These are phyloP conservation scores for Scomber colias DNA, from an alignment of 2,113 vertebrate species.

Conservation along the genomic window DNA sequence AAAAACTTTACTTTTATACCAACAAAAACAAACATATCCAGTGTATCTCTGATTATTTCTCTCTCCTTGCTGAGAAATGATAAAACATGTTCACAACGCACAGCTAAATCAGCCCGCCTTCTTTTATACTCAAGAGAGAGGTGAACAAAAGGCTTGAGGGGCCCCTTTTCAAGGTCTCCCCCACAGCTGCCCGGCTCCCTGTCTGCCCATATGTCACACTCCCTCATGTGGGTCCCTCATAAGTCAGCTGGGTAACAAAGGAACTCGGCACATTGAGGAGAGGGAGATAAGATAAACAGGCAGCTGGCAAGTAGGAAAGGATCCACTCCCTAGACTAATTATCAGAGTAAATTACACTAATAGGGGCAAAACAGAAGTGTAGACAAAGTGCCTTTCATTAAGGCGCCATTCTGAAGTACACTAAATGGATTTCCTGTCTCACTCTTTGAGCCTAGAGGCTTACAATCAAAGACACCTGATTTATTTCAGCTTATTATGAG, in stretches of 20 bases:
- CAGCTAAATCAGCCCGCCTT: conserved; percentile 55
- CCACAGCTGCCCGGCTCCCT: conserved; percentile 72
- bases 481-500: conserved; percentile 26
- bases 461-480: conserved; percentile 12
- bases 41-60: neutral
- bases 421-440: conserved; percentile 10
- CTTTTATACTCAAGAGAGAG: conserved; percentile 31
- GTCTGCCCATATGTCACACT: conserved; percentile 74
- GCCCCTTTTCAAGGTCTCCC: conserved; percentile 67
- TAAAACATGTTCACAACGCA: conserved; percentile 31
- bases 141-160: conserved; percentile 68
- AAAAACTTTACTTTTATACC: neutral
- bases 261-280: conserved; percentile 28
- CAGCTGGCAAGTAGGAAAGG: conserved; percentile 17
- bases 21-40: neutral
- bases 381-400: conserved; percentile 67
- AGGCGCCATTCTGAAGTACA: conserved; percentile 20
- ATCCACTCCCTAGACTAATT: conserved; percentile 55
- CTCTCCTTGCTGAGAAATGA: neutral
- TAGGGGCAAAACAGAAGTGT: conserved; percentile 44
- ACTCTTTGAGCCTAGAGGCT: neutral
- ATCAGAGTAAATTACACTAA: conserved; percentile 62
- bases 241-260: conserved; percentile 70
- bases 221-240: conserved; percentile 49
- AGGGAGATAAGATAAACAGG: conserved; percentile 56